These are phyloP conservation scores for Protobothrops mucrosquamatus DNA, from an alignment of 2,113 vertebrate species.

Conservation along the genomic window DNA sequence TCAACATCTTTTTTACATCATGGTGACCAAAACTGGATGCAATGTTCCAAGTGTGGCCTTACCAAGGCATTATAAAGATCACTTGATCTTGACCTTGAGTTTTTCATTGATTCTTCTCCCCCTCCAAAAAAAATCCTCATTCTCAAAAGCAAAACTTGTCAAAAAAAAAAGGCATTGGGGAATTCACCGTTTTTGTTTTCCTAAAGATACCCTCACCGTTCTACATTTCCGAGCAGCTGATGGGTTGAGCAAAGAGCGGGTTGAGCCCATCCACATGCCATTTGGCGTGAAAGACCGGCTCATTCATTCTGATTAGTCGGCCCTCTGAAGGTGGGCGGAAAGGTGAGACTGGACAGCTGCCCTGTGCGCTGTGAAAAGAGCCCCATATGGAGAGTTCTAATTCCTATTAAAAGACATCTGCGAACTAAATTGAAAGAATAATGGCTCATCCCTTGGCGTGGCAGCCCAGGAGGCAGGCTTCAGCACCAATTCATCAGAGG, in stretches of 20 bases:
- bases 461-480: slow-evolving; percentile 8
- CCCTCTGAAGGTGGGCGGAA: not conserved
- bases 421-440: slow-evolving; percentile 30
- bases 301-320: slow-evolving; percentile 9
- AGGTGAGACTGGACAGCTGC: not conserved
- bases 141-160: not conserved
- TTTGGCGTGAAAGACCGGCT: not conserved
- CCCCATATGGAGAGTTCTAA: not conserved
- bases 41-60: too few relatives aligned
- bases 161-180: not conserved
- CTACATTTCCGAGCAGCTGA: not conserved
- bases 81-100: too few relatives aligned
- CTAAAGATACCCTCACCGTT: not conserved
- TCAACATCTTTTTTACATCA: too few relatives aligned
- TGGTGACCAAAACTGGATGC: too few relatives aligned
- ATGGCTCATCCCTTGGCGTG: slow-evolving; percentile 14
- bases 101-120: too few relatives aligned
- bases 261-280: not conserved
- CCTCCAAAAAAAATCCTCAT: not conserved
- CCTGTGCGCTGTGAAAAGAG: not conserved
- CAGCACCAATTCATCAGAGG: slow-evolving; percentile 21
- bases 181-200: not conserved
- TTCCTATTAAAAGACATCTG: slow-evolving; percentile 3
- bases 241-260: not conserved
- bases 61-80: too few relatives aligned